Conservation (phyloP, 2,113 vertebrate species). For the Galeopterus variegatus region DNA sequence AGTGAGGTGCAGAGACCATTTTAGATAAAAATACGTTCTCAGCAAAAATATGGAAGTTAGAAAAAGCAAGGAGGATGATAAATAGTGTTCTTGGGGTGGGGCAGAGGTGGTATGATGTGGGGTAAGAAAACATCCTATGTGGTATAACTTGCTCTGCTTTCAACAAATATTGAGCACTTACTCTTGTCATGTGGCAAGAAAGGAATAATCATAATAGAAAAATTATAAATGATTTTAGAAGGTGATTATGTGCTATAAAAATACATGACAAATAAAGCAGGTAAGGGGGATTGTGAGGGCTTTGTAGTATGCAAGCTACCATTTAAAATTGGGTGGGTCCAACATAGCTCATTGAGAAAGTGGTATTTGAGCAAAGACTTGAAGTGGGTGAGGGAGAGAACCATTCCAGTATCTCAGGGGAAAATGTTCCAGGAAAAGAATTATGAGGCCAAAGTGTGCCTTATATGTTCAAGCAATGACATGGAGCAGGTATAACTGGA, state of each 20-base stretch:
- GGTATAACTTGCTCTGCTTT: not conserved
- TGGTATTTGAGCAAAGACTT: not conserved
- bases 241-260: not conserved
- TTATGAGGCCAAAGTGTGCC: not conserved
- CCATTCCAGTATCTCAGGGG: not conserved
- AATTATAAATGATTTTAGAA: constrained; percentile 7
- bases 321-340: not conserved
- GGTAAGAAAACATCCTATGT: not conserved
- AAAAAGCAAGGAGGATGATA: not conserved
- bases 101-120: not conserved
- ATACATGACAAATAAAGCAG: not conserved
- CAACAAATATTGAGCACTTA: not conserved
- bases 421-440: constrained; percentile 7
- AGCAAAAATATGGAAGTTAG: not conserved
- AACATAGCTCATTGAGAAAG: not conserved
- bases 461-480: not conserved
- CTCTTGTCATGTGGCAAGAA: not conserved
- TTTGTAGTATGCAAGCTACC: not conserved
- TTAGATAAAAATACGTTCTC: not conserved
- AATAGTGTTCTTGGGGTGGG: not conserved
- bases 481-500: not conserved
- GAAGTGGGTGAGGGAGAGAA: not conserved
- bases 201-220: not conserved
- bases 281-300: not conserved
- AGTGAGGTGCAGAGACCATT: not conserved